Base-by-base conservation (phyloP, 2,797 vertebrate genomes). In the Erpetoichthys calabaricus region DNA sequence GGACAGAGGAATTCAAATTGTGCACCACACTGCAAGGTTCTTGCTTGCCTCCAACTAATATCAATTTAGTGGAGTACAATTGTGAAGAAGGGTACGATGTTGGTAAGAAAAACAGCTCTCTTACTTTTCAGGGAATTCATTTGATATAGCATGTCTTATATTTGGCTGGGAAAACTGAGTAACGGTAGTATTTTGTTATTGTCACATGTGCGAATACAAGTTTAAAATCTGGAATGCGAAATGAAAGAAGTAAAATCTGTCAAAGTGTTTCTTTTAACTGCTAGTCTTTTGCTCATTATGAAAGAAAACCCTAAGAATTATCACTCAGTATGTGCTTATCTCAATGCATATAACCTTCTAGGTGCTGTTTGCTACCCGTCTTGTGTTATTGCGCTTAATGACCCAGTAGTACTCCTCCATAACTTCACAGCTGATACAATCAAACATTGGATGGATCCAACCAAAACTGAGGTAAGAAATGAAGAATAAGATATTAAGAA, bases 371-470 rank as follows among this genome's bases (percentile, higher is more conserved):
- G 95, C 55, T 65, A 71, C 57, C 89, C 88, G 42, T 83, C 80
- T 42, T 99, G 95, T 63, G 7, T 87, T 47, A 76, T 88, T 59
- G 81, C 86, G 62, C 84, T 88, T 55, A 89, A 75, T 6, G 94
- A 98, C 61, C 88, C 93, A 0, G 94, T 91, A 63, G 75, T 87
- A 25, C 76, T 98, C 65, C 83, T 91, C 1, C 80, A 72, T 59
- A 88, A 84, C 1, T 59, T 89, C 44, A 89, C 86, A 57, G 72
- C 80, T 8, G 86, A 90, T 59, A 84, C 84, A 1, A 70, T 97
- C 74, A 85, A 90, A 60, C 88, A 98, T 78, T 88, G 87, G 81
- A 83, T 94, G 81, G 75, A 87, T 50, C 91, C 94, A 59, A 73
- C 74, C 61, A 85, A 71, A 67, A 84, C 95, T 62, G 76, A 92